Evolutionary conservation across 1,140 invertebrate species (phyloP), one percentile per base, ranked within the genome.

Genomic region (Holotrichia oblita): DNA sequence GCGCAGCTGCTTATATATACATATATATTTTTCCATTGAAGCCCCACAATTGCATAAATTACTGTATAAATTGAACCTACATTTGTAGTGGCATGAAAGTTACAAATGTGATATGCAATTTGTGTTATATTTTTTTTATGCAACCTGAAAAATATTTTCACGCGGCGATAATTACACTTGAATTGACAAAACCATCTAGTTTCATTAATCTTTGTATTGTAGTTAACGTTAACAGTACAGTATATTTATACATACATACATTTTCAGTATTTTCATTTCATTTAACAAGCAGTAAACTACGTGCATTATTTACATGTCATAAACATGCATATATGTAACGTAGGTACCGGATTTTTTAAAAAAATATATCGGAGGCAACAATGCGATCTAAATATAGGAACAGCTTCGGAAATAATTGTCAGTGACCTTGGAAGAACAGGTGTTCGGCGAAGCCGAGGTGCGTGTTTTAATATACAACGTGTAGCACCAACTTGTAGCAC

Each of bases 341-440:
- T 17, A 55, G 14, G n/a, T 17, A n/a, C n/a, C 44, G 44, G n/a
- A 48, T 17, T 55, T 17, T 3, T 55, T 17, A 6, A 17, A 55
- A 55, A 55, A 55, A 55, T 17, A n/a, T 6, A 14, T 55, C 48
- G 48, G 14, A 14, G 14, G 48, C 48, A 17, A 55, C 48, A 55
- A 55, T 55, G 48, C 48, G 48, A 55, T 55, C 48, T 55, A 55
- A 55, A 55, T 55, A 55, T 55, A 55, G n/a, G n/a, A 48, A 48
- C n/a, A 48, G 44, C 44, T 48, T 48, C n/a, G 44, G 44, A 48
- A 48, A 48, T 48, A 48, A 48, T 48, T 48, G 44, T n/a, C 44
- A 48, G 44, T n/a, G 44, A 48, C 44, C 44, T 48, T 48, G 44
- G 44, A 48, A 48, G 44, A 48, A 48, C 44, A 48, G 44, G 44